Percentiles rank a stretch among this genome's conserved stretches.
phyloP scores from a whole-genome alignment of 2,888 invertebrate species.

The Nycteola revayana region DNA sequence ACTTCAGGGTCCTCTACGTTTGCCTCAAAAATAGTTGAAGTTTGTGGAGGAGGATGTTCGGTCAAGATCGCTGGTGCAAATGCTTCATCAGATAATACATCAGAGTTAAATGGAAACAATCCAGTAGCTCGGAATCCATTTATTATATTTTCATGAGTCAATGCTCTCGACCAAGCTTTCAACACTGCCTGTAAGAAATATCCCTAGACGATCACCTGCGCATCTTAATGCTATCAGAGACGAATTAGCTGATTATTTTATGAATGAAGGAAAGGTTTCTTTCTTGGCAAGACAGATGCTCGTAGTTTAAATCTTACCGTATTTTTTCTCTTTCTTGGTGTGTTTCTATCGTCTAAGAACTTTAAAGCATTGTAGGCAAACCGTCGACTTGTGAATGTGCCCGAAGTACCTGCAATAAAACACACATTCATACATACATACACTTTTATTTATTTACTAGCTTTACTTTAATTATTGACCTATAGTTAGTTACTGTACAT shows the following conservation, averaged over 20 bases:
- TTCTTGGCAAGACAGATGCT: slow-evolving; percentile 23
- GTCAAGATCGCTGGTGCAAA: slow-evolving; percentile 6
- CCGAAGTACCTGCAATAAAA: slow-evolving; percentile 17
- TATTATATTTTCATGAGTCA: slow-evolving; percentile 7
- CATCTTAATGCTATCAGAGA: slow-evolving; percentile 21
- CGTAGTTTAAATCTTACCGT: slow-evolving; percentile 14
- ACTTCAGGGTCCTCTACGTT: slow-evolving; percentile 3
- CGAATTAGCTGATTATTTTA: slow-evolving; percentile 22
- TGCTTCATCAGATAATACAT: slow-evolving; percentile 3
- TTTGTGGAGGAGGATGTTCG: slow-evolving; percentile 3
- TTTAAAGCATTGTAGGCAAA: slow-evolving; percentile 23
- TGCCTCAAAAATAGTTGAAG: slow-evolving; percentile 2
- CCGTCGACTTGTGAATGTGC: slow-evolving; percentile 26
- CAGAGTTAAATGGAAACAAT: slow-evolving; percentile 4
- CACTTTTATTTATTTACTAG: too few relatives aligned
- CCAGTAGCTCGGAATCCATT: slow-evolving; percentile 4
- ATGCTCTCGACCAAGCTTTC: slow-evolving; percentile 8
- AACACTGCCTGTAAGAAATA: slow-evolving; percentile 20
- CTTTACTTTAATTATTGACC: too few relatives aligned
- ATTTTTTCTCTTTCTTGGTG: slow-evolving; percentile 18
- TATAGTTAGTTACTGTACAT: too few relatives aligned
- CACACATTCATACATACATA: too few relatives aligned
- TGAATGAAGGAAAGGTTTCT: slow-evolving; percentile 22
- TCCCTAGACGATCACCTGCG: slow-evolving; percentile 21
- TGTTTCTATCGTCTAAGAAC: slow-evolving; percentile 26